phyloP scores from a whole-genome alignment of 2,113 vertebrate species.

The Sinocyclocheilus maitianheensis region DNA sequence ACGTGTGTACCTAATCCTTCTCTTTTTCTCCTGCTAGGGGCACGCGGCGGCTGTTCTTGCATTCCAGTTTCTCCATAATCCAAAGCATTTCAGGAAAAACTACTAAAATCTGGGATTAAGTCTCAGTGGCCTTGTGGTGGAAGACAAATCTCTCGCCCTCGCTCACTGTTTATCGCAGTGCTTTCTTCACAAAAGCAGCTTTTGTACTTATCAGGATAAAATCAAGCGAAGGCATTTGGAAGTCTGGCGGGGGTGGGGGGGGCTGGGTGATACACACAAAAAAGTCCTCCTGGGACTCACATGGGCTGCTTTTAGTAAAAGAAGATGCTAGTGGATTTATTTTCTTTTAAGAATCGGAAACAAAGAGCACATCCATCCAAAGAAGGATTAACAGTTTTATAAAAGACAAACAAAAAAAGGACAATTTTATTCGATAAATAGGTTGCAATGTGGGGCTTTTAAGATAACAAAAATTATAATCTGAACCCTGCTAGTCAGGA shows the following conservation, averaged over 20 bases:
- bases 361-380: slow-evolving; percentile 20
- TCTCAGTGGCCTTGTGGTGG: slow-evolving; percentile 65
- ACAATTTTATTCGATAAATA: slow-evolving; percentile 35
- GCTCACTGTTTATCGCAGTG: slow-evolving; percentile 55
- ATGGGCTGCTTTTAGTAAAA: slow-evolving; percentile 46
- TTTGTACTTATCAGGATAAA: slow-evolving; percentile 53
- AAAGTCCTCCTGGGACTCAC: slow-evolving; percentile 20
- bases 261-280: slow-evolving; percentile 2
- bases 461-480: slow-evolving; percentile 3
- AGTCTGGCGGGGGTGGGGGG: slow-evolving; percentile 35
- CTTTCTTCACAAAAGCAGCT: slow-evolving; percentile 55
- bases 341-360: slow-evolving; percentile 24
- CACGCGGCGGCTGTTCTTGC: slow-evolving; percentile 47
- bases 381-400: slow-evolving; percentile 48
- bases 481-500: background rate
- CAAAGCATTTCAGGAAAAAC: slow-evolving; percentile 67
- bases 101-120: slow-evolving; percentile 75
- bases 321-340: slow-evolving; percentile 23
- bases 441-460: background rate
- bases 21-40: slow-evolving; percentile 47
- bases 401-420: slow-evolving; percentile 26
- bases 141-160: slow-evolving; percentile 48
- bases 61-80: slow-evolving; percentile 62
- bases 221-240: slow-evolving; percentile 51
- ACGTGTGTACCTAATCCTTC: slow-evolving; percentile 48